Evolutionary conservation across 2,888 invertebrate genomes (phyloP).

Genomic region (Bellardia pandia): DNA sequence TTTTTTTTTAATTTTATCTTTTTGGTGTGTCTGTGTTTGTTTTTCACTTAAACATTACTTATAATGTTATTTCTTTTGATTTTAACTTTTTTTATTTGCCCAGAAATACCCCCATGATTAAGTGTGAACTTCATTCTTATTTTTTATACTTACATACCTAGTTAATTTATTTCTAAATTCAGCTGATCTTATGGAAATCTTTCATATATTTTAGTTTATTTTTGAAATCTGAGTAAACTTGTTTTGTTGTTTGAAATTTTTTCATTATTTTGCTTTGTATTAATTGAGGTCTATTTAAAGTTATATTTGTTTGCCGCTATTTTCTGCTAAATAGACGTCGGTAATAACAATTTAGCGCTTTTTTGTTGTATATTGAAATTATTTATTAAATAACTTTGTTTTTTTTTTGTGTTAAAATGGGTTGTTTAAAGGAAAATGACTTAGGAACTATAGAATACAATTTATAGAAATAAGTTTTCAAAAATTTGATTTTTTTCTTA

Average conservation of each 20-base stretch:
- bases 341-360: background rate
- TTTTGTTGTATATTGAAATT: no score
- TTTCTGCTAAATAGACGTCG: background rate
- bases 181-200: background rate
- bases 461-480: no score
- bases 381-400: no score
- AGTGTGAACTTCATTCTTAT: slow-evolving; percentile 1
- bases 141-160: no score
- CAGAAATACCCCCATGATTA: background rate
- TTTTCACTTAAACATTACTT: slow-evolving; percentile 7
- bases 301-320: background rate
- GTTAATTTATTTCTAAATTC: background rate
- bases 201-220: no score
- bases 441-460: no score
- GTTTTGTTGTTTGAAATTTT: background rate
- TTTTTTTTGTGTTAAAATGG: no score
- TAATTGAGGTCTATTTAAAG: background rate
- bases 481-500: no score
- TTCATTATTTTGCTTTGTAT: background rate
- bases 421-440: no score
- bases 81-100: background rate
- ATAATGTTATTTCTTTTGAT: background rate
- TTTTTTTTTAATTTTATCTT: slow-evolving; percentile 22
- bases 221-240: background rate
- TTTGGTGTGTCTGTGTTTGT: slow-evolving; percentile 57